Percentiles rank a stretch among this genome's conserved stretches.
Conservation (phyloP, 2,797 vertebrate genomes). For the Xiphorhynchus erythropygius region DNA sequence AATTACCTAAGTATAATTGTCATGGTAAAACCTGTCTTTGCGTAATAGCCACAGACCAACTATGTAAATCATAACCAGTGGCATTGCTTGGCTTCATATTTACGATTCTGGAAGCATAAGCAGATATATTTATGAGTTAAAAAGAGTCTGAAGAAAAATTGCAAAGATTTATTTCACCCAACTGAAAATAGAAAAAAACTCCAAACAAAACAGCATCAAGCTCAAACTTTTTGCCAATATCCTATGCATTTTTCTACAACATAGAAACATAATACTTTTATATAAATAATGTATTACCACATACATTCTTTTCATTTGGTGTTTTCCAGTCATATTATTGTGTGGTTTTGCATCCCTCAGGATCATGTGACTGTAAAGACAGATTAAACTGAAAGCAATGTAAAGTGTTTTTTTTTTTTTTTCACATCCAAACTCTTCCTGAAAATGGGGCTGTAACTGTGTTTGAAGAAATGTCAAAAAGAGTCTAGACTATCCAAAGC, state of each 20-base stretch:
- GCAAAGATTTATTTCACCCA: not conserved
- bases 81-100: not conserved
- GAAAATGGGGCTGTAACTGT: not conserved
- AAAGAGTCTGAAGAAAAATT: not conserved
- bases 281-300: not conserved
- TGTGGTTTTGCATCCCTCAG: not conserved
- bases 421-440: not conserved
- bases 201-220: not conserved
- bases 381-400: not conserved
- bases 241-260: not conserved
- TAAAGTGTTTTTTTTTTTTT: not conserved
- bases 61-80: not conserved
- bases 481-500: not conserved
- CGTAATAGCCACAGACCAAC: slow-evolving; percentile 12
- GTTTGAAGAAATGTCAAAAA: not conserved
- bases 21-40: slow-evolving; percentile 38
- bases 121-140: slow-evolving; percentile 16
- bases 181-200: not conserved
- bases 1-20: slow-evolving; percentile 36
- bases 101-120: slow-evolving; percentile 14
- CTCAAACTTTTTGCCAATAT: not conserved
- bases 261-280: not conserved
- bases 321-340: not conserved
- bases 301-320: not conserved
- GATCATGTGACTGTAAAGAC: not conserved